phyloP scores from a whole-genome alignment of 2,113 vertebrate genomes.

The Strigops habroptila region DNA sequence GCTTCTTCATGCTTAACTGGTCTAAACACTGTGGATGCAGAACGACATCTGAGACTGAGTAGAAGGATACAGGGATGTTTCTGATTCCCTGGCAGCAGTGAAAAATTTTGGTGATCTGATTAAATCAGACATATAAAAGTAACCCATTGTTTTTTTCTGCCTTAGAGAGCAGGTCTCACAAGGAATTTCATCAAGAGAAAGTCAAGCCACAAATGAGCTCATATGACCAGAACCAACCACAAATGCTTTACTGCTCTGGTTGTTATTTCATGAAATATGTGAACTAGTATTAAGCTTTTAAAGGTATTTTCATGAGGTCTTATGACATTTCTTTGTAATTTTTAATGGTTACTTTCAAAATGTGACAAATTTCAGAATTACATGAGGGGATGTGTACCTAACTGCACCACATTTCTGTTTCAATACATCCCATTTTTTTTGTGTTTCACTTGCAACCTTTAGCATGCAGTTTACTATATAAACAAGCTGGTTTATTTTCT shows the following conservation, averaged over 20 bases:
- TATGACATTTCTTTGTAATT: not conserved
- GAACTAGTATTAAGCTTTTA: not conserved
- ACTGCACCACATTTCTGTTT: not conserved
- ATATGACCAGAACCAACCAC: not conserved
- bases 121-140: not conserved
- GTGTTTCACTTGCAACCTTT: not conserved
- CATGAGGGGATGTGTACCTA: accelerated
- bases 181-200: slow-evolving; percentile 5
- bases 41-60: not conserved
- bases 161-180: not conserved
- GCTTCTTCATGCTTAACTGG: not conserved
- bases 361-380: not conserved
- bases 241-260: not conserved
- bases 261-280: not conserved
- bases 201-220: slow-evolving; percentile 20
- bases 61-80: not conserved
- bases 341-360: not conserved
- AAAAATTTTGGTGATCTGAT: not conserved
- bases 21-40: not conserved
- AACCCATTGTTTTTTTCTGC: not conserved
- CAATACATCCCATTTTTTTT: not conserved
- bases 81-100: not conserved
- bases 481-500: not conserved
- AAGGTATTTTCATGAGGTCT: not conserved
- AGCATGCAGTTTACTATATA: not conserved